These are phyloP conservation scores for Cryptomyrus ogoouensis DNA, from an alignment of 2,113 vertebrate genomes.

Conservation along the genomic window DNA sequence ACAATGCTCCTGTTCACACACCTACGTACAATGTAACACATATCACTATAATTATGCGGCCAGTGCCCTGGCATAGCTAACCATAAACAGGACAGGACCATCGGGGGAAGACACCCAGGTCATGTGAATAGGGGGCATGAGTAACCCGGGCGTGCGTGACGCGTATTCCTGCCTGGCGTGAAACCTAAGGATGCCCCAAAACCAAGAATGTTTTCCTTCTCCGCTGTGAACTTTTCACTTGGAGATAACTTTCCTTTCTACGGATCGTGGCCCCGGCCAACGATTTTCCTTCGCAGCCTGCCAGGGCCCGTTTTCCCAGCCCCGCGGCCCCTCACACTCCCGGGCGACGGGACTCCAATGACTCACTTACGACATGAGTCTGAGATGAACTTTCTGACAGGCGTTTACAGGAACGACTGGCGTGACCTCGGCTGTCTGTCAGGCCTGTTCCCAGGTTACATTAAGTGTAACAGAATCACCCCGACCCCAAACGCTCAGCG, in stretches of 20 bases:
- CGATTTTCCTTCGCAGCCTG: conserved; percentile 48
- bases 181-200: conserved; percentile 26
- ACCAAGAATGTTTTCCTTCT: conserved; percentile 29
- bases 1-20: not conserved
- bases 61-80: not conserved
- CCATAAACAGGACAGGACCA: not conserved
- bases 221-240: conserved; percentile 57
- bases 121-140: not conserved
- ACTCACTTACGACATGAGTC: conserved; percentile 42
- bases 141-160: not conserved
- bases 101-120: not conserved
- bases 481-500: conserved; percentile 17
- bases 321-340: conserved; percentile 24
- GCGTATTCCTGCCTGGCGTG: not conserved
- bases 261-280: not conserved
- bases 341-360: conserved; percentile 57
- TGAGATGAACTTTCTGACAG: conserved; percentile 42
- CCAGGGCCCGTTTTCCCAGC: conserved; percentile 54
- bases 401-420: conserved; percentile 60
- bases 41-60: not conserved
- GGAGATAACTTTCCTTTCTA: conserved; percentile 37
- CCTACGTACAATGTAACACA: not conserved
- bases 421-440: conserved; percentile 43
- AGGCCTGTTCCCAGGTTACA: conserved; percentile 50
- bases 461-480: conserved; percentile 58